A percentile compares a stretch with the other conserved stretches of the same genome.
phyloP scores from a whole-genome alignment of 2,888 invertebrate genomes.

The Ctena decussata region DNA sequence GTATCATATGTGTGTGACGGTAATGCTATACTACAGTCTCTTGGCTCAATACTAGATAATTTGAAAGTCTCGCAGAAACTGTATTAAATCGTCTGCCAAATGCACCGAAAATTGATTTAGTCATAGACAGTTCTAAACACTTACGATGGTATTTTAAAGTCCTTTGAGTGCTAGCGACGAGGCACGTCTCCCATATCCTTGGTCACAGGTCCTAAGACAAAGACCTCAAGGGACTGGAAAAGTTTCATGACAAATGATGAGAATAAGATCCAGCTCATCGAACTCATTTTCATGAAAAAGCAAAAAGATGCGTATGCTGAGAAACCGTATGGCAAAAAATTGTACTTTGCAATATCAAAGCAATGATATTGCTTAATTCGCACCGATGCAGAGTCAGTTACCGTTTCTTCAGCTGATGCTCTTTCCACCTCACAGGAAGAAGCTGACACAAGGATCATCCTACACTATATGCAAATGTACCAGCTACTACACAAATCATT shows the following conservation, averaged over 20 bases:
- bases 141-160: not conserved
- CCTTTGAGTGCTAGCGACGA: not conserved
- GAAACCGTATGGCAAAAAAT: not conserved
- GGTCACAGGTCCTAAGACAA: conserved; percentile 12
- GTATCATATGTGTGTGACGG: conserved; percentile 8
- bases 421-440: no score
- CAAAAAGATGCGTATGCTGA: not conserved
- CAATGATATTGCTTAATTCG: conserved; percentile 12
- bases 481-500: no score
- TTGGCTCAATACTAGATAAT: not conserved
- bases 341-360: conserved; percentile 11
- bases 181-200: not conserved
- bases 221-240: conserved; percentile 24
- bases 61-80: conserved; percentile 12
- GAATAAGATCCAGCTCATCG: not conserved
- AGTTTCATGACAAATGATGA: conserved; percentile 12
- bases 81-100: conserved; percentile 3
- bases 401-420: no score
- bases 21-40: not conserved
- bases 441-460: no score
- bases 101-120: not conserved
- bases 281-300: not conserved
- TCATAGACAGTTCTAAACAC: not conserved
- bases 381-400: conserved; percentile 6
- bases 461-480: no score